Conservation (phyloP, 1,140 invertebrate genomes). For the Aplysia californica region DNA sequence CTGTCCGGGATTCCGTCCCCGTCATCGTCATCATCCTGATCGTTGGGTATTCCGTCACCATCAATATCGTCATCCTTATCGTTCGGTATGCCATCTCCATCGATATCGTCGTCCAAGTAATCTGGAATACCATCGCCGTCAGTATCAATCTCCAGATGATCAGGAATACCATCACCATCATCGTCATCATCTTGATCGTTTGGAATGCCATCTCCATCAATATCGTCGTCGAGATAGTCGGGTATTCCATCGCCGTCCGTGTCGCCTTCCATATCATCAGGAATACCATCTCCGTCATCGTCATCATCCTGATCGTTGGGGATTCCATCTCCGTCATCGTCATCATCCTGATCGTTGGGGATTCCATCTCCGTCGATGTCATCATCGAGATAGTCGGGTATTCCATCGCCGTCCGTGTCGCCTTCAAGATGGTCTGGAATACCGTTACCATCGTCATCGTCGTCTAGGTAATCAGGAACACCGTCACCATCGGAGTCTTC, state of each 20-base stretch:
- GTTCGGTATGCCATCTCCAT: conserved; percentile 53
- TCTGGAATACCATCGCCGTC: conserved; percentile 49
- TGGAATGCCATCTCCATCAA: conserved; percentile 54
- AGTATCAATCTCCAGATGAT: conserved; percentile 40
- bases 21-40: conserved; percentile 46
- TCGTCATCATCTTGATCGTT: conserved; percentile 52
- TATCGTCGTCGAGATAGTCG: conserved; percentile 45
- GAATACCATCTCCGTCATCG: conserved; percentile 56
- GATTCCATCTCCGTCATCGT: conserved; percentile 53
- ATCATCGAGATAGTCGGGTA: not conserved
- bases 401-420: not conserved
- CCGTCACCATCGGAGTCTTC: conserved; percentile 52
- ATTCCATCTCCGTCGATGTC: not conserved
- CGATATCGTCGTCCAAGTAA: conserved; percentile 35
- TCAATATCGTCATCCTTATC: conserved; percentile 39
- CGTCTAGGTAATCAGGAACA: conserved; percentile 22
- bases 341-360: conserved; percentile 15
- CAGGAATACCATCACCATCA: conserved; percentile 61
- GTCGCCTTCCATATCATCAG: conserved; percentile 53
- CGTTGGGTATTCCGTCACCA: conserved; percentile 53
- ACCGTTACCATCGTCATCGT: not conserved
- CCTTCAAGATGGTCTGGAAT: not conserved
- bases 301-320: conserved; percentile 42
- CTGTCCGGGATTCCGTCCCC: conserved; percentile 47
- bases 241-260: conserved; percentile 56